A percentile compares a stretch with the other conserved stretches of the same genome.
Evolutionary conservation across 1,140 invertebrate genomes (phyloP).

Genomic region (Palaemon carinicauda): DNA sequence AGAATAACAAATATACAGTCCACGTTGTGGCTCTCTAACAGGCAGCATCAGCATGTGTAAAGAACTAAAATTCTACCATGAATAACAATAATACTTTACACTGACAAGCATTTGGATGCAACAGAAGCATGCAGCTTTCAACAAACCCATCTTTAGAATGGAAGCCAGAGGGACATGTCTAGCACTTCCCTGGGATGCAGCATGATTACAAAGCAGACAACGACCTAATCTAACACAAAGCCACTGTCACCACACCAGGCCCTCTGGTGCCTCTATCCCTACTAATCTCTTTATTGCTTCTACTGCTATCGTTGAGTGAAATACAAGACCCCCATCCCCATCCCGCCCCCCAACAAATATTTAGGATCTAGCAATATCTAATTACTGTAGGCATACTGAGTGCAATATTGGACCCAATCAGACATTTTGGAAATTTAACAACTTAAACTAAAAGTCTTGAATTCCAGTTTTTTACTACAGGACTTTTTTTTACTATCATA

Average conservation of each 20-base stretch:
- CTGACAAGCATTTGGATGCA: conserved; percentile 27
- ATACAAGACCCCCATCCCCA: not conserved
- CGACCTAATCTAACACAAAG: conserved; percentile 51
- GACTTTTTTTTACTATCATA: too few species aligned
- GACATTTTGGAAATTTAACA: too few species aligned
- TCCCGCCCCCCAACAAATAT: too few species aligned
- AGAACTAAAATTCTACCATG: conserved; percentile 28
- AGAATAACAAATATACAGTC: too few species aligned
- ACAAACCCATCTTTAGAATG: conserved; percentile 41
- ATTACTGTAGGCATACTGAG: too few species aligned
- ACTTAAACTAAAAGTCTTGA: too few species aligned
- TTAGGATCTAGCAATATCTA: too few species aligned
- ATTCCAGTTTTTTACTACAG: too few species aligned
- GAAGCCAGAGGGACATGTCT: conserved; percentile 31
- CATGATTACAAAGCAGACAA: conserved; percentile 35
- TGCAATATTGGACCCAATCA: too few species aligned
- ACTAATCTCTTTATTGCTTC: not conserved
- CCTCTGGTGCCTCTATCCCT: conserved; percentile 24
- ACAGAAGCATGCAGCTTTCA: conserved; percentile 37
- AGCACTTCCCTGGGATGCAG: conserved; percentile 33
- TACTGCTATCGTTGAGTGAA: not conserved
- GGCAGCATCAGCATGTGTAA: not conserved
- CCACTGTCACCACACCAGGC: conserved; percentile 39
- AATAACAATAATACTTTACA: conserved; percentile 5
- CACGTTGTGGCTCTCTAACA: too few species aligned